phyloP scores from a whole-genome alignment of 2,797 vertebrate species.

The Arvicola amphibius region DNA sequence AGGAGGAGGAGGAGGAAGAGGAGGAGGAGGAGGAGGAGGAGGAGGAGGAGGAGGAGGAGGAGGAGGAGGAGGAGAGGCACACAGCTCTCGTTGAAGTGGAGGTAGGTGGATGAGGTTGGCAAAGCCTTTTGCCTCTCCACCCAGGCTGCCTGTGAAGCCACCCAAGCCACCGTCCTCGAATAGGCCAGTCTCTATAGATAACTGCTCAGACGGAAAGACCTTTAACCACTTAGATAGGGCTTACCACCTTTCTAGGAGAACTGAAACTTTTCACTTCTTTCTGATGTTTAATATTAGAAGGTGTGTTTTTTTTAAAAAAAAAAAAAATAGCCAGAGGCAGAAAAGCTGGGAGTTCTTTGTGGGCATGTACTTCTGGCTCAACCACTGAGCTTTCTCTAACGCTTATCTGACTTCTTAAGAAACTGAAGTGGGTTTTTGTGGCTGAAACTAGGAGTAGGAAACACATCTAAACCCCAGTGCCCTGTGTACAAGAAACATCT shows the following conservation, averaged over 20 bases:
- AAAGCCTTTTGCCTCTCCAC: not conserved
- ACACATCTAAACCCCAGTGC: not conserved
- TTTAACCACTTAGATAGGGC: slow-evolving; percentile 40
- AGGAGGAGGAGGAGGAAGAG: too few species aligned
- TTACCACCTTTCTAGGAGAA: slow-evolving; percentile 40
- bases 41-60: too few species aligned
- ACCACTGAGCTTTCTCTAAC: not conserved
- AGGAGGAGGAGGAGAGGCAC: not conserved
- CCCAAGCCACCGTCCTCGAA: not conserved
- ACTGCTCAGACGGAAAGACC: not conserved
- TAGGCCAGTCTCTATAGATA: not conserved
- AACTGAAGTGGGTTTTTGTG: not conserved
- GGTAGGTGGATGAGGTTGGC: not conserved
- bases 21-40: too few species aligned
- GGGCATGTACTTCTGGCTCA: not conserved
- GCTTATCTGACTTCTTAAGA: not conserved
- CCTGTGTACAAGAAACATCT: not conserved
- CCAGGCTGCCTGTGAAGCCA: not conserved
- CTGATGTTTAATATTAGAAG: slow-evolving; percentile 32
- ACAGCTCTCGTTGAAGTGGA: not conserved
- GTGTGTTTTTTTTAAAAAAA: not conserved
- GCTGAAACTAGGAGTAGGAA: not conserved
- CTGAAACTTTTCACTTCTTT: slow-evolving; percentile 31
- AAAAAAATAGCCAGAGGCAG: not conserved
- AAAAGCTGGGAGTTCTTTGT: not conserved